phyloP scores from a whole-genome alignment of 2,888 invertebrate species.

The Cremastinae sp. region DNA sequence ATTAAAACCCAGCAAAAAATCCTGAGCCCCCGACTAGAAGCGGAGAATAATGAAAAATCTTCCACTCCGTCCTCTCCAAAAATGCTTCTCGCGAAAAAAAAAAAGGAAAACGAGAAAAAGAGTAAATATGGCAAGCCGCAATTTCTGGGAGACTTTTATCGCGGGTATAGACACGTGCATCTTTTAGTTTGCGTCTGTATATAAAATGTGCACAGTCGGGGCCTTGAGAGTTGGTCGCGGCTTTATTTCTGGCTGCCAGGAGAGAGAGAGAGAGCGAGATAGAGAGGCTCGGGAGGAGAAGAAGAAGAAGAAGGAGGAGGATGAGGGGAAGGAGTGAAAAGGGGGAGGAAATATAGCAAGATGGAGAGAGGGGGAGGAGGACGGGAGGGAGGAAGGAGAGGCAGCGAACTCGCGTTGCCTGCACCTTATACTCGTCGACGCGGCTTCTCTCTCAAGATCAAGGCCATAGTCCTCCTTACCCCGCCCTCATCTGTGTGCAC shows the following conservation, averaged over 20 bases:
- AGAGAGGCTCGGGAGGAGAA: too few relatives aligned
- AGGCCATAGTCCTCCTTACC: constrained; percentile 71
- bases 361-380: too few relatives aligned
- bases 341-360: too few relatives aligned
- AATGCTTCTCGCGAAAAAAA: too few relatives aligned
- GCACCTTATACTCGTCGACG: constrained; percentile 64
- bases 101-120: constrained; percentile 6
- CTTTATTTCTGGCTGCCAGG: constrained; percentile 70
- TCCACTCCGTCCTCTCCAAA: too few relatives aligned
- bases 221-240: constrained; percentile 60
- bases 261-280: constrained; percentile 39
- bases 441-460: constrained; percentile 75
- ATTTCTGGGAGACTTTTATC: constrained; percentile 37
- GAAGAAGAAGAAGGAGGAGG: too few relatives aligned
- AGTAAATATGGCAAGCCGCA: constrained; percentile 12
- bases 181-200: constrained; percentile 22
- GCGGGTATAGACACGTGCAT: constrained; percentile 1
- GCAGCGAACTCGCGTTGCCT: constrained; percentile 45
- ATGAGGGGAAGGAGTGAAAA: too few relatives aligned
- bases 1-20: too few relatives aligned
- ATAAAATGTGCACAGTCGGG: constrained; percentile 53
- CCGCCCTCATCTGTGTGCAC: constrained; percentile 37
- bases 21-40: too few relatives aligned
- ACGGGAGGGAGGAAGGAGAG: too few relatives aligned
- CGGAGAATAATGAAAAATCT: too few relatives aligned